Conservation (phyloP, 2,888 invertebrate genomes). For the Aporophyla lueneburgensis region DNA sequence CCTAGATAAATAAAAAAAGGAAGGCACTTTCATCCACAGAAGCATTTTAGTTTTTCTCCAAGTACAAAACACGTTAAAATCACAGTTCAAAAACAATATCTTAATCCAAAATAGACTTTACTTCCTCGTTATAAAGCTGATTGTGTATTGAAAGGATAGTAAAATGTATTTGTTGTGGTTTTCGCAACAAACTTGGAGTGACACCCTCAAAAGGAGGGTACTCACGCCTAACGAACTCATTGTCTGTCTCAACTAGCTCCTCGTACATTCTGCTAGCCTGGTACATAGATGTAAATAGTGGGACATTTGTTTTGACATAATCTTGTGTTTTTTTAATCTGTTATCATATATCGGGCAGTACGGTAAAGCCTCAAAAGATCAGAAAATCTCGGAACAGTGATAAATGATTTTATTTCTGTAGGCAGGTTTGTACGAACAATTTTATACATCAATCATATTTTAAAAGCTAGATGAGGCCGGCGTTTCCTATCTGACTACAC, state of each 20-base stretch:
- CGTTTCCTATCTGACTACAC: no score
- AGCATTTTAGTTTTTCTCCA: slow-evolving; percentile 60
- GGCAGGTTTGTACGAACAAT: no score
- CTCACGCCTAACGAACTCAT: slow-evolving; percentile 87
- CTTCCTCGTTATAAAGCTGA: slow-evolving; percentile 11
- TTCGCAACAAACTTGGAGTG: slow-evolving; percentile 76
- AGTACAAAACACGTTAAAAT: slow-evolving; percentile 29
- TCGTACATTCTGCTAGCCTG: slow-evolving; percentile 55
- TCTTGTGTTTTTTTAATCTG: slow-evolving; percentile 3
- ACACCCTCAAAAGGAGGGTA: slow-evolving; percentile 81
- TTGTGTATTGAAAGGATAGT: background rate
- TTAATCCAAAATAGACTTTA: slow-evolving; percentile 34
- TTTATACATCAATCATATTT: no score
- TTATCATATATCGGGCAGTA: no score
- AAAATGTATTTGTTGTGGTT: slow-evolving; percentile 48
- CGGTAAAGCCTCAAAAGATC: no score
- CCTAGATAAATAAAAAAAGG: slow-evolving; percentile 5
- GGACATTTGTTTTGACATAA: slow-evolving; percentile 13
- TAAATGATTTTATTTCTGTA: no score
- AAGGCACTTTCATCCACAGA: slow-evolving; percentile 59
- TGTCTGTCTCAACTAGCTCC: slow-evolving; percentile 75
- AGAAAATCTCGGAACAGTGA: no score
- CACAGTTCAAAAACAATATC: slow-evolving; percentile 5
- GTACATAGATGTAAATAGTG: slow-evolving; percentile 47
- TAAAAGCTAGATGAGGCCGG: no score